phyloP scores from a whole-genome alignment of 2,888 invertebrate genomes.

The Xylota segnis region DNA sequence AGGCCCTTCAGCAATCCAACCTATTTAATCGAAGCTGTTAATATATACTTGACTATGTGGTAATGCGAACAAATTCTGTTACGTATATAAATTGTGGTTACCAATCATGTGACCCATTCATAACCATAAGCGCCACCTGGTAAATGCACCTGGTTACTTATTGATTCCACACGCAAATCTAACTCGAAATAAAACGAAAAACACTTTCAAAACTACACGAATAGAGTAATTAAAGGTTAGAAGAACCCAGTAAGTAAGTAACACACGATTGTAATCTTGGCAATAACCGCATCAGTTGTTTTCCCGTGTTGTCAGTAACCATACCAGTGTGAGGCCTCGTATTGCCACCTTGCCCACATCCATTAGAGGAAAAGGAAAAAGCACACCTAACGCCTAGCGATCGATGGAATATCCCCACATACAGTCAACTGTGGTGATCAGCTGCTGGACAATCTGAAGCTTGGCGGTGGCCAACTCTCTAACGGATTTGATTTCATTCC shows the following conservation, averaged over 20 bases:
- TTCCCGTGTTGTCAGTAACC: slow-evolving; percentile 50
- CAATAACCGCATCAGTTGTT: slow-evolving; percentile 62
- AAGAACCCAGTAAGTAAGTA: slow-evolving; percentile 38
- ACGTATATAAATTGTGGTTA: background rate
- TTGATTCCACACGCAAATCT: slow-evolving; percentile 25
- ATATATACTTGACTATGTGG: too few relatives aligned
- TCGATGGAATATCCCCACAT: slow-evolving; percentile 23
- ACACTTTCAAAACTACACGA: slow-evolving; percentile 36
- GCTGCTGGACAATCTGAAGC: slow-evolving; percentile 61
- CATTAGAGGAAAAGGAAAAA: slow-evolving; percentile 14
- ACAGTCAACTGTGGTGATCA: slow-evolving; percentile 50
- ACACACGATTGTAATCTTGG: slow-evolving; percentile 44
- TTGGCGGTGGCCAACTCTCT: slow-evolving; percentile 58
- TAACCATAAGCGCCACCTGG: slow-evolving; percentile 53
- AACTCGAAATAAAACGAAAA: slow-evolving; percentile 21
- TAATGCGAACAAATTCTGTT: background rate
- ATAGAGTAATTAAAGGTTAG: slow-evolving; percentile 51
- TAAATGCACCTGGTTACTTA: slow-evolving; percentile 44
- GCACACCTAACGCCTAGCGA: slow-evolving; percentile 39
- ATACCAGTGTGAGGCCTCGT: background rate
- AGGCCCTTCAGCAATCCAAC: too few relatives aligned
- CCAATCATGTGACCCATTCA: slow-evolving; percentile 14
- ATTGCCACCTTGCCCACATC: slow-evolving; percentile 14
- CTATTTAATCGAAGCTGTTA: too few relatives aligned
- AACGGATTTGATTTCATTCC: slow-evolving; percentile 68